phyloP scores from a whole-genome alignment of 2,113 vertebrate species.

The Regulus satrapa region DNA sequence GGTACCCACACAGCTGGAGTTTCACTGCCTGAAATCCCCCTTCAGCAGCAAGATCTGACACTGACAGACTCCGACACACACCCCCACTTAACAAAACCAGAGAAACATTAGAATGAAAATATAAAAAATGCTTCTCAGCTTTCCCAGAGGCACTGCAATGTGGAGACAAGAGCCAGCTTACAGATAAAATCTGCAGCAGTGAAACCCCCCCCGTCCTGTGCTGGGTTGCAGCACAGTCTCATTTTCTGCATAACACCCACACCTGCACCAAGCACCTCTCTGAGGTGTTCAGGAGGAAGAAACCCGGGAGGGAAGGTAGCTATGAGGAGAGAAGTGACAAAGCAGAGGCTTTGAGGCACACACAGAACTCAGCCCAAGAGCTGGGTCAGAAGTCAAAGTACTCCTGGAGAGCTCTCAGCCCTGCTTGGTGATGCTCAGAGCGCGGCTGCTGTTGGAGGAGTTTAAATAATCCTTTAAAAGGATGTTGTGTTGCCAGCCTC shows the following conservation, averaged over 20 bases:
- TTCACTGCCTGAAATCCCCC: background rate
- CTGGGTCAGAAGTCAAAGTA: background rate
- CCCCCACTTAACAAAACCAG: background rate
- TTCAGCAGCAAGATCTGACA: background rate
- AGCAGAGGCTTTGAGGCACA: background rate
- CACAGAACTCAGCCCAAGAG: background rate
- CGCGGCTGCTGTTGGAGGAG: background rate
- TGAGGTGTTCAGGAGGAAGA: background rate
- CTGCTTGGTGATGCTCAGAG: rapidly evolving
- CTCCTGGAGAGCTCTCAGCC: background rate
- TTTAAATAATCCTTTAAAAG: background rate
- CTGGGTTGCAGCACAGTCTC: background rate
- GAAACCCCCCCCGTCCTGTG: background rate
- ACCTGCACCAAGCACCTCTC: background rate
- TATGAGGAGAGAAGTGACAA: background rate
- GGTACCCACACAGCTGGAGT: background rate
- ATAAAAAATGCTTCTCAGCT: background rate
- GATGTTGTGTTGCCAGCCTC: background rate
- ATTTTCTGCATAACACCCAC: background rate
- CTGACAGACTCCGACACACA: background rate
- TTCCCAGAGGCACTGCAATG: background rate
- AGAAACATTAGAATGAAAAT: background rate
- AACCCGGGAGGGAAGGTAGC: background rate
- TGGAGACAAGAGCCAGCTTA: background rate
- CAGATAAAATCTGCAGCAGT: background rate